phyloP scores from a whole-genome alignment of 2,113 vertebrate genomes.

The Cryptotis parvus region DNA sequence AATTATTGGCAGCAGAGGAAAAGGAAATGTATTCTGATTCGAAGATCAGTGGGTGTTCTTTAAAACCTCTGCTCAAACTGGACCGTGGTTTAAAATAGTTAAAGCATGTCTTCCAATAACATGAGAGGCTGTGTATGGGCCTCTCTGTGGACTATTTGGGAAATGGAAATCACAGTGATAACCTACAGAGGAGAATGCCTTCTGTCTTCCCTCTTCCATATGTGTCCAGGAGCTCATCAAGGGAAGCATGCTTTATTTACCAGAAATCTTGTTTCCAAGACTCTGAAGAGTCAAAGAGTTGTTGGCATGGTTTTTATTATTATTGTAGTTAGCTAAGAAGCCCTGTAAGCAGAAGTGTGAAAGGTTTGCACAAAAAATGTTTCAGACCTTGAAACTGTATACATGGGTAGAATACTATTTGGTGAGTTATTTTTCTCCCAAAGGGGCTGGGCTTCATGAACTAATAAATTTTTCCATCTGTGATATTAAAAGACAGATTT shows the following conservation, averaged over 20 bases:
- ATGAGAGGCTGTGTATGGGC: background rate
- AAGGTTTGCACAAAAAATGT: background rate
- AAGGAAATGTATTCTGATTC: background rate
- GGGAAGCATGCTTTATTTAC: background rate
- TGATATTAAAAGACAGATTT: constrained; percentile 76
- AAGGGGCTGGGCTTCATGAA: constrained; percentile 20
- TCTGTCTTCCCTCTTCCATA: background rate
- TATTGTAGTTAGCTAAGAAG: background rate
- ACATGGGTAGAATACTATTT: background rate
- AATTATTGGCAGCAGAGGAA: background rate
- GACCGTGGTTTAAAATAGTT: background rate
- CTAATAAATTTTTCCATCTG: constrained; percentile 73
- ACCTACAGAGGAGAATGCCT: background rate
- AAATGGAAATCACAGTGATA: background rate
- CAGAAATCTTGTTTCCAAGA: background rate
- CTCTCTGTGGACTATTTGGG: background rate
- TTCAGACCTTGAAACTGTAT: background rate
- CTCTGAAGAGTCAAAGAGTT: background rate
- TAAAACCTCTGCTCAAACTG: background rate
- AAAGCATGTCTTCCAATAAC: background rate
- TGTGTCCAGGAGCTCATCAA: background rate
- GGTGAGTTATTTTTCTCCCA: constrained; percentile 26
- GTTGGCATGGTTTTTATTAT: background rate
- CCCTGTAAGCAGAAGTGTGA: background rate
- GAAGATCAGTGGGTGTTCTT: background rate